These are phyloP conservation scores for Myodes glareolus DNA, from an alignment of 2,113 vertebrate species.

Conservation along the genomic window DNA sequence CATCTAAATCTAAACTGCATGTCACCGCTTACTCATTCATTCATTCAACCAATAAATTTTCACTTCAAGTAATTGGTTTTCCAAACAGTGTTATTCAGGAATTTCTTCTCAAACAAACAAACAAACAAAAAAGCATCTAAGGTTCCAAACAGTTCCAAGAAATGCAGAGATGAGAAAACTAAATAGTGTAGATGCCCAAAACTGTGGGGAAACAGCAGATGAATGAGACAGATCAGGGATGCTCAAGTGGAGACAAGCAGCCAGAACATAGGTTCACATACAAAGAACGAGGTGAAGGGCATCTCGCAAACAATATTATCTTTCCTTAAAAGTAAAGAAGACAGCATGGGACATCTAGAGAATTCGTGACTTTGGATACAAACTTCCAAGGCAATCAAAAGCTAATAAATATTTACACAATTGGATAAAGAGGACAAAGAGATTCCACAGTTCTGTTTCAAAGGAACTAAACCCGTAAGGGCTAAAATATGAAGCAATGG, in stretches of 20 bases:
- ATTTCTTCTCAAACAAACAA: background rate
- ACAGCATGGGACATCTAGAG: background rate
- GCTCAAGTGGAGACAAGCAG: background rate
- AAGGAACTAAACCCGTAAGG: background rate
- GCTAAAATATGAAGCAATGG: background rate
- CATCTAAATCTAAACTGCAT: slow-evolving; percentile 45
- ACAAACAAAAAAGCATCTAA: background rate
- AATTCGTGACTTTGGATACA: background rate
- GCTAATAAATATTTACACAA: background rate
- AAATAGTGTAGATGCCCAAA: background rate
- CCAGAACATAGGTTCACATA: background rate
- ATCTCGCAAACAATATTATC: background rate
- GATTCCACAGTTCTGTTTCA: background rate
- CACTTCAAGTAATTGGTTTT: background rate
- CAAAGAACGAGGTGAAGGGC: background rate
- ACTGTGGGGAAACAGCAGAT: background rate
- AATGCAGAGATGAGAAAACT: background rate
- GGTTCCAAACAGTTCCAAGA: background rate
- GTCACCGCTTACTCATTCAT: background rate
- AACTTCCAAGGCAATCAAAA: slow-evolving; percentile 37
- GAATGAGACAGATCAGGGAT: background rate
- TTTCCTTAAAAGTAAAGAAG: background rate
- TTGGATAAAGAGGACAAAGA: background rate
- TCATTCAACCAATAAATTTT: slow-evolving; percentile 36
- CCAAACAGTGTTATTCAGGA: background rate